Conservation (phyloP, 2,888 invertebrate species). For the Pammene fasciana region DNA sequence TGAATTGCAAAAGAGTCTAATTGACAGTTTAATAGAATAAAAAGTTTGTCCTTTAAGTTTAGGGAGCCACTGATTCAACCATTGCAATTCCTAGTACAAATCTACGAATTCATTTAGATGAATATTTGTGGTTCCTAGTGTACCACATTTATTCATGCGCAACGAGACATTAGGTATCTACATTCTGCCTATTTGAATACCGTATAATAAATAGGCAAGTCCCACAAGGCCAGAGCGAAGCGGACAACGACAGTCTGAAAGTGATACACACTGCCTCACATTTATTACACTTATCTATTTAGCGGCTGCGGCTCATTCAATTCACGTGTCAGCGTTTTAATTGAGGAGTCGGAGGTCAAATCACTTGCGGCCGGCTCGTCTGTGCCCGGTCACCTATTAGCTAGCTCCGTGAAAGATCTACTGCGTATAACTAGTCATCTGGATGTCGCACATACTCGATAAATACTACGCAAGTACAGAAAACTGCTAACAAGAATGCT, state of each 20-base stretch:
- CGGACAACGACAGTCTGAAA: slow-evolving; percentile 32
- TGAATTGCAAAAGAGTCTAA: background rate
- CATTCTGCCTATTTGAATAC: slow-evolving; percentile 19
- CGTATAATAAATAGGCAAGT: slow-evolving; percentile 23
- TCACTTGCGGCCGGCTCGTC: slow-evolving; percentile 70
- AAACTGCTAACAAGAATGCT: too few relatives aligned
- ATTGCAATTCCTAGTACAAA: background rate
- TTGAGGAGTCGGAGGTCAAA: slow-evolving; percentile 81
- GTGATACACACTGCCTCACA: slow-evolving; percentile 40
- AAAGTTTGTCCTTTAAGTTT: background rate
- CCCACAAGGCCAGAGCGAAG: slow-evolving; percentile 28
- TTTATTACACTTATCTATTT: slow-evolving; percentile 42
- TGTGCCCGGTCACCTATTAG: slow-evolving; percentile 36
- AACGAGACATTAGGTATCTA: slow-evolving; percentile 21
- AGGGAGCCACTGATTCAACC: background rate
- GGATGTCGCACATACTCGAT: background rate
- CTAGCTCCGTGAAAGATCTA: slow-evolving; percentile 27
- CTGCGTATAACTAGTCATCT: background rate
- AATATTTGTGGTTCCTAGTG: slow-evolving; percentile 14
- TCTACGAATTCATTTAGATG: slow-evolving; percentile 3
- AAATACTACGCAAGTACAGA: too few relatives aligned
- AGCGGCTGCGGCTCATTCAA: slow-evolving; percentile 38
- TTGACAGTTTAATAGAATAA: slow-evolving; percentile 1
- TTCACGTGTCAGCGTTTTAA: slow-evolving; percentile 68
- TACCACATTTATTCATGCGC: slow-evolving; percentile 16